Percentiles rank a stretch among this genome's conserved stretches.
Evolutionary conservation across 2,113 vertebrate species (phyloP).

Genomic region (human): GRCh38 chr13:108924001-108924500

Average conservation of each 20-base stretch:
- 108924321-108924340: not conserved
- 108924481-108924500: not conserved
- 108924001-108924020: not conserved
- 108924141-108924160: not conserved
- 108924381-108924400: not conserved
- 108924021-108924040: not conserved
- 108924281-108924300: not conserved
- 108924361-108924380: not conserved
- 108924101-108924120: not conserved
- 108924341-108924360: not conserved
- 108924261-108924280: not conserved
- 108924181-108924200: not conserved
- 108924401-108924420: not conserved
- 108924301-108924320: not conserved
- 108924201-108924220: fast-evolving
- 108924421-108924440: not conserved
- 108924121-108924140: not conserved
- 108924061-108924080: no score
- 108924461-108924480: not conserved
- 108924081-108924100: not conserved
- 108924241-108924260: no score
- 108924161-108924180: not conserved
- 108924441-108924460: not conserved
- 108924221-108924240: fast-evolving
- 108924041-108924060: not conserved